Evolutionary conservation across 2,797 vertebrate species (phyloP).

Genomic region (Clangula hyemalis): DNA sequence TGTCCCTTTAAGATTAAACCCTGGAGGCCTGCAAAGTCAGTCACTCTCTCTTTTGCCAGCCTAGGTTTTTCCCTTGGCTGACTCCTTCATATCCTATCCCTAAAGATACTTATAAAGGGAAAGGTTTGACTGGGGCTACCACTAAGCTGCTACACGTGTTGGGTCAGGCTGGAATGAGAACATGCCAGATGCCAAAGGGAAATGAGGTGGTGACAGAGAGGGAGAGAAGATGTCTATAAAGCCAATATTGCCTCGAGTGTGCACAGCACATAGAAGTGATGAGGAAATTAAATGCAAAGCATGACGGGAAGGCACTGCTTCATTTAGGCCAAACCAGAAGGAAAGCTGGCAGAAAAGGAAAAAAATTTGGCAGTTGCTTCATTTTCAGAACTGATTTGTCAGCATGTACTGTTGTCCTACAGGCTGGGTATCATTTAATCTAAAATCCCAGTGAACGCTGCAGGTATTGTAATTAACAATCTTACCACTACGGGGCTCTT

Average conservation of each 20-base stretch:
- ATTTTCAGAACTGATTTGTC: background rate
- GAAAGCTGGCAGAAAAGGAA: background rate
- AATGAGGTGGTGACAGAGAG: background rate
- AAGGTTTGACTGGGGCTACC: background rate
- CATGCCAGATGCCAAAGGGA: background rate
- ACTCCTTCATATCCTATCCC: background rate
- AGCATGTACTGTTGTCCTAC: accelerated
- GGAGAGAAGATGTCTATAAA: background rate
- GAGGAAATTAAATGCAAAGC: background rate
- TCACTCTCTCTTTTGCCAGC: background rate
- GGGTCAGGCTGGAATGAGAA: background rate
- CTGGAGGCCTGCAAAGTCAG: background rate
- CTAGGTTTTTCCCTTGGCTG: background rate
- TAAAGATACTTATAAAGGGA: background rate
- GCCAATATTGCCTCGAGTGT: background rate
- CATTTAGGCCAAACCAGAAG: background rate
- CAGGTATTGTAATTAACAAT: background rate
- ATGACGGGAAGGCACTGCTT: background rate
- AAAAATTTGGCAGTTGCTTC: accelerated
- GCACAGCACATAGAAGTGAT: background rate
- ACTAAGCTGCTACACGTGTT: background rate
- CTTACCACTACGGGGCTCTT: background rate
- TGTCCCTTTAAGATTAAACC: background rate
- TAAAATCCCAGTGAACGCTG: background rate
- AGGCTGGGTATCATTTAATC: background rate